Base-by-base conservation (phyloP, 2,113 vertebrate species). In the Drymodes brunneopygia region DNA sequence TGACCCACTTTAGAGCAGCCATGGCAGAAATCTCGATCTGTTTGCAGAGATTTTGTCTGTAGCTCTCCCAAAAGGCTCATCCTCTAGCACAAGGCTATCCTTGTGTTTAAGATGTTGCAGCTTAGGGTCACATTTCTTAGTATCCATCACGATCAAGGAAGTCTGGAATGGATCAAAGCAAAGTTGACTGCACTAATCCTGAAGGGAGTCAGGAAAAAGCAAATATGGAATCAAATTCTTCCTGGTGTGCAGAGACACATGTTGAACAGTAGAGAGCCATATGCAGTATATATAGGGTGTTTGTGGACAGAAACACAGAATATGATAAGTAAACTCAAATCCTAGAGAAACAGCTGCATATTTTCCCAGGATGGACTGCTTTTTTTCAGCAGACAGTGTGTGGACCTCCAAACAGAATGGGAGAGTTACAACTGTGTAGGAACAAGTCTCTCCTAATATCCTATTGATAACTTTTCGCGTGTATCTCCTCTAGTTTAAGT, bases 381-480 rank as follows among this genome's bases (percentile, higher is more conserved):
- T 65, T 78, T 61, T 64, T 70, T 66, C 11, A 40, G 36, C 31
- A 10, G 45, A 48, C 47, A 10, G 31, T 65, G 25, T 45, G 27
- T 60, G 40, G 35, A 66, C 23, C 6, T 58, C 31, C 42, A 87
- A 73, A 69, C 5, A 65, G 38, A 66, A 48, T 27, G 21, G 20
- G 9, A 75, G 44, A 61, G 8, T 87, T 83, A 53, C 12, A 27
- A 31, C 36, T 65, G 70, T 15, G 20, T 25, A 38, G 69, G 81
- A 67, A 12, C 18, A n/a, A 54, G 21, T 53, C 8, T 86, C 13
- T 54, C 23, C 33, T 75, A 10, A 12, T 61, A 51, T n/a, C 5
- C n/a, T 73, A 3, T 27, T 3, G 2, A 16, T 53, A 66, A 28
- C 22, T 14, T 78, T 7, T 73, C 2, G 1, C 1, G 0, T 15